Evolutionary conservation across 2,888 invertebrate species (phyloP).

Genomic region (Falcaria lacertinaria): DNA sequence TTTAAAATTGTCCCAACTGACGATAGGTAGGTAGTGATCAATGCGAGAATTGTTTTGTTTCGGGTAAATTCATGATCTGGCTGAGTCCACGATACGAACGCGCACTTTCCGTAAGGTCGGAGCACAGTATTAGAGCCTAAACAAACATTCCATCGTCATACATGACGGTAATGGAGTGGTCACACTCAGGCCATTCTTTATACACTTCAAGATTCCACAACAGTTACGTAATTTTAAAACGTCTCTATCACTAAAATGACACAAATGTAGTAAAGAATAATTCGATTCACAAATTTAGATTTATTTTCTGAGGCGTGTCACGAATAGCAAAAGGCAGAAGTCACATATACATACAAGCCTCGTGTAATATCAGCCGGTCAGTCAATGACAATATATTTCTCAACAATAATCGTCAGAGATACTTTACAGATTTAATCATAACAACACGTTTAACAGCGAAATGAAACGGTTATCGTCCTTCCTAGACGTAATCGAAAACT

Average conservation of each 20-base stretch:
- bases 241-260: conserved; percentile 75
- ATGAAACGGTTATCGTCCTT: conserved; percentile 60
- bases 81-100: conserved; percentile 69
- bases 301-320: conserved; percentile 80
- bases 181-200: conserved; percentile 79
- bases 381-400: conserved; percentile 79
- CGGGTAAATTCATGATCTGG: conserved; percentile 76
- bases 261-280: conserved; percentile 73
- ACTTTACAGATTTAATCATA: conserved; percentile 54
- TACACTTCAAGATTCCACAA: conserved; percentile 77
- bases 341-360: conserved; percentile 80
- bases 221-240: conserved; percentile 79
- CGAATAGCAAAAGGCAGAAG: conserved; percentile 78
- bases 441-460: conserved; percentile 62
- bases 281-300: conserved; percentile 75
- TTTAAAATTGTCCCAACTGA: conserved; percentile 75
- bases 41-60: conserved; percentile 74
- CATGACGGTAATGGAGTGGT: conserved; percentile 78
- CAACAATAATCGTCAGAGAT: conserved; percentile 64
- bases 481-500: conserved; percentile 64
- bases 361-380: conserved; percentile 81
- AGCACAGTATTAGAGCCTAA: conserved; percentile 77
- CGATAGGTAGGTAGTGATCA: conserved; percentile 73
- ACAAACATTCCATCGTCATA: conserved; percentile 80
- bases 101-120: conserved; percentile 71